Evolutionary conservation across 2,113 vertebrate species (phyloP).

Genomic region (Chloebia gouldiae): DNA sequence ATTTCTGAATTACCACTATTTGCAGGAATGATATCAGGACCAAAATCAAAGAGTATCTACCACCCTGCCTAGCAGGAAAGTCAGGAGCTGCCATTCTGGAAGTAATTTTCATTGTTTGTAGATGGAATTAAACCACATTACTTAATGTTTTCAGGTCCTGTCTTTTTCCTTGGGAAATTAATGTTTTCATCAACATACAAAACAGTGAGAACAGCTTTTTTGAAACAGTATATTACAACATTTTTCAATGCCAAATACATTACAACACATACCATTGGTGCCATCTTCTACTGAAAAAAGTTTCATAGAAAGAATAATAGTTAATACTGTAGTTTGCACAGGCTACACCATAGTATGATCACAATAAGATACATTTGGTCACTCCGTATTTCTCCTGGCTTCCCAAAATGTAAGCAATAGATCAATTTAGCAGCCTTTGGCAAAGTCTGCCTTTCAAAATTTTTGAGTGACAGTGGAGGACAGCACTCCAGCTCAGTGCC

Average conservation of each 20-base stretch:
- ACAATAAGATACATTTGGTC: background rate
- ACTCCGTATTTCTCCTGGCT: background rate
- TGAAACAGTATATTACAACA: background rate
- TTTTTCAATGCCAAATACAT: background rate
- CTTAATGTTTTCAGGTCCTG: background rate
- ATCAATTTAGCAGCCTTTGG: background rate
- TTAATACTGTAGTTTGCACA: background rate
- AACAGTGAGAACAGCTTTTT: background rate
- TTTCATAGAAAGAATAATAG: background rate
- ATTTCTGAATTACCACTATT: background rate
- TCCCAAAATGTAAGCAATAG: background rate
- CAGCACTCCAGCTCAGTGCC: accelerated
- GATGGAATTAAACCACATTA: background rate
- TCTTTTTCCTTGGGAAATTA: background rate
- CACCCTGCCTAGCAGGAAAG: background rate
- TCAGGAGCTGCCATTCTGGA: background rate
- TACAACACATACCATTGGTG: background rate
- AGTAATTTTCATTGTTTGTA: background rate
- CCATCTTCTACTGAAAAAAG: accelerated
- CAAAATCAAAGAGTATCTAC: background rate
- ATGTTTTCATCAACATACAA: background rate
- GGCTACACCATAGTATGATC: background rate
- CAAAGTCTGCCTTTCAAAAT: background rate
- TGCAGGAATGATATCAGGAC: background rate
- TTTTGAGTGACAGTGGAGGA: background rate